A percentile compares a stretch with the other conserved stretches of the same genome.
phyloP scores from a whole-genome alignment of 2,888 invertebrate species.

The Balanococcus diminutus region DNA sequence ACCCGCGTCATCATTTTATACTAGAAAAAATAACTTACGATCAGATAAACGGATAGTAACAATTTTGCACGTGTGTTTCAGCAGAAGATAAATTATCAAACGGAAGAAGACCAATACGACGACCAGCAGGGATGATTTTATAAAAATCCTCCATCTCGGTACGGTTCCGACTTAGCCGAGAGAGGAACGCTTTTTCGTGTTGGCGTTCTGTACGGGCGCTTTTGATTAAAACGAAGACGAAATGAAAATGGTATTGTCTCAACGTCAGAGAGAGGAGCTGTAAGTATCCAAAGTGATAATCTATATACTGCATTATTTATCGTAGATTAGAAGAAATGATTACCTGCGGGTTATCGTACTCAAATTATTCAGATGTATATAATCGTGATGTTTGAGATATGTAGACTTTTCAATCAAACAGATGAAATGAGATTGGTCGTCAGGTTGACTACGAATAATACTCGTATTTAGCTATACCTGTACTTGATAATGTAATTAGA shows the following conservation, averaged over 20 bases:
- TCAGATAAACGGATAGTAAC: background rate
- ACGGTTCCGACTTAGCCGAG: slow-evolving; percentile 13
- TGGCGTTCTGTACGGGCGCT: slow-evolving; percentile 12
- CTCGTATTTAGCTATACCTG: background rate
- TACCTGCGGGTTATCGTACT: background rate
- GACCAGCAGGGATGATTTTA: background rate
- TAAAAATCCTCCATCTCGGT: slow-evolving; percentile 19
- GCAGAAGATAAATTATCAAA: background rate
- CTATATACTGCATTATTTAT: background rate
- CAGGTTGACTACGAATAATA: background rate
- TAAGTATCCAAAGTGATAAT: slow-evolving; percentile 68
- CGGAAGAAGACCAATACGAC: background rate
- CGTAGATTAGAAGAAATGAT: background rate
- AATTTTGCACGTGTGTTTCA: too few relatives aligned
- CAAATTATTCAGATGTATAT: background rate
- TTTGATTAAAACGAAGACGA: slow-evolving; percentile 44
- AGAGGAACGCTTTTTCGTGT: background rate
- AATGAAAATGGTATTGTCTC: slow-evolving; percentile 99
- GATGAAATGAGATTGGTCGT: background rate
- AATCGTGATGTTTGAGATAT: background rate
- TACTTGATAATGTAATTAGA: slow-evolving; percentile 7
- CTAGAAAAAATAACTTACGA: background rate
- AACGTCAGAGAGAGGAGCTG: slow-evolving; percentile 99
- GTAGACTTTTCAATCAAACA: background rate
- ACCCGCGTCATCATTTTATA: background rate